These are phyloP conservation scores for Arenicola marina DNA, from an alignment of 2,888 invertebrate genomes.

Conservation along the genomic window DNA sequence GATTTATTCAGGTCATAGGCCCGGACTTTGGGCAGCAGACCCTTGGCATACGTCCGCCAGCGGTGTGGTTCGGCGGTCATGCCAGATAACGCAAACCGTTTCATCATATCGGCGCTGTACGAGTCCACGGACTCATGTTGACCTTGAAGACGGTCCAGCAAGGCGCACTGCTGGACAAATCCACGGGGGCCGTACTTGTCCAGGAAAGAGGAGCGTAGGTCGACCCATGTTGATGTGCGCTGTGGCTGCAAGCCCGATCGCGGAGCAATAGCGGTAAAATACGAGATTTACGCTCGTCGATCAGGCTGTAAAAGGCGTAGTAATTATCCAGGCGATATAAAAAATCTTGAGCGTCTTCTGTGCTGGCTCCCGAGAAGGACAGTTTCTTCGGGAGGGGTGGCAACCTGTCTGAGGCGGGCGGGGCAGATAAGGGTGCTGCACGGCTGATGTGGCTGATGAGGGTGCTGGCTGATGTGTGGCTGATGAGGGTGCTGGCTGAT, in stretches of 20 bases:
- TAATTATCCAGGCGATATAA: background rate
- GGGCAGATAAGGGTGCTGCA: too few relatives aligned
- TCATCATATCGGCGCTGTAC: background rate
- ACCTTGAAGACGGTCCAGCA: background rate
- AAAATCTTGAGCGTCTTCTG: background rate
- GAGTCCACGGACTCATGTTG: background rate
- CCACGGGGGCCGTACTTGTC: background rate
- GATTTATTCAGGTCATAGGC: background rate
- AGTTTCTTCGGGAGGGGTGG: background rate
- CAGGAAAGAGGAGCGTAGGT: background rate
- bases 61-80: background rate
- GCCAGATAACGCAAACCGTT: background rate
- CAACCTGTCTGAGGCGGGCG: too few relatives aligned
- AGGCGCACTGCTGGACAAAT: background rate
- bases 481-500: too few relatives aligned
- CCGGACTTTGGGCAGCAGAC: background rate
- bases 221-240: background rate
- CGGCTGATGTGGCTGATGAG: too few relatives aligned
- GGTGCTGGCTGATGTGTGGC: too few relatives aligned
- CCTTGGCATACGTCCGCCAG: background rate
- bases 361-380: background rate
- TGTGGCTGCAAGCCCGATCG: background rate
- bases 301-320: background rate
- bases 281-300: background rate
- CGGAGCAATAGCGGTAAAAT: background rate